phyloP scores from a whole-genome alignment of 2,888 invertebrate species.

The Catocala nupta region DNA sequence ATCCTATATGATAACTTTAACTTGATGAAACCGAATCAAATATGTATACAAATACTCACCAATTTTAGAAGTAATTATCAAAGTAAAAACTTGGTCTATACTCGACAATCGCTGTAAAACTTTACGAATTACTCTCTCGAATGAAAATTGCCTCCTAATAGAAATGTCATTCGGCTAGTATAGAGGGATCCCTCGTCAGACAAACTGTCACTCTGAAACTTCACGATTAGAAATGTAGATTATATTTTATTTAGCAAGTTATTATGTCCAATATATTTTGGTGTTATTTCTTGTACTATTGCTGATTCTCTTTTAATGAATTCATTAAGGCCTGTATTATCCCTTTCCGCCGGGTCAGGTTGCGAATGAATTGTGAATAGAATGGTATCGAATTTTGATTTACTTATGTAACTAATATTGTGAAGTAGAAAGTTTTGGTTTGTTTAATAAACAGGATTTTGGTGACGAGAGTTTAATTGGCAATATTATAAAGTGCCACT shows the following conservation, averaged over 20 bases:
- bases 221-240: slow-evolving; percentile 47
- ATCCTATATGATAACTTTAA: too few relatives aligned
- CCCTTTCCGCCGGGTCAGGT: slow-evolving; percentile 21
- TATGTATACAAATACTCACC: slow-evolving; percentile 10
- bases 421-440: slow-evolving; percentile 13
- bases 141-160: slow-evolving; percentile 51
- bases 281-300: slow-evolving; percentile 31
- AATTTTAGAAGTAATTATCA: slow-evolving; percentile 21
- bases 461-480: not conserved
- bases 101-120: slow-evolving; percentile 35
- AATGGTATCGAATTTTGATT: slow-evolving; percentile 12
- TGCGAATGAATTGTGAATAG: slow-evolving; percentile 34
- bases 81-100: slow-evolving; percentile 34
- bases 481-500: not conserved
- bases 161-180: slow-evolving; percentile 45
- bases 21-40: slow-evolving; percentile 1
- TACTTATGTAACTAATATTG: slow-evolving; percentile 12
- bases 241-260: slow-evolving; percentile 47
- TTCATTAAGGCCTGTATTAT: slow-evolving; percentile 26
- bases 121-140: slow-evolving; percentile 31
- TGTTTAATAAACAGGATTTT: slow-evolving; percentile 1
- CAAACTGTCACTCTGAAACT: slow-evolving; percentile 44
- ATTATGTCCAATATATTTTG: slow-evolving; percentile 35
- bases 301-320: slow-evolving; percentile 34
- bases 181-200: slow-evolving; percentile 43